A percentile compares a stretch with the other conserved stretches of the same genome.
Conservation (phyloP, 1,140 invertebrate species). For the Sycobia sp. region DNA sequence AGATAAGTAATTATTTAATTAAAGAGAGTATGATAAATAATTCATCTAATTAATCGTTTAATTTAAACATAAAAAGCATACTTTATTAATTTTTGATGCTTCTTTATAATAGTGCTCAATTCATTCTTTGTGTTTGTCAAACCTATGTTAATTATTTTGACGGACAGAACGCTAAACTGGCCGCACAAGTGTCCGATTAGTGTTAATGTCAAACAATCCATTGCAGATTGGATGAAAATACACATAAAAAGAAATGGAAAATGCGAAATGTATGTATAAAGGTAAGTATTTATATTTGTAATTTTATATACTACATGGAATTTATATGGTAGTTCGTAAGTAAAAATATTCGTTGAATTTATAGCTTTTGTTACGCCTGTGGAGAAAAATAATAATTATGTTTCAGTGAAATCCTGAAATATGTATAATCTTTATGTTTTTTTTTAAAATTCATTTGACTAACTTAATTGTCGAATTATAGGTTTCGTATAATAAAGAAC, state of each 20-base stretch:
- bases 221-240: conserved; percentile 40
- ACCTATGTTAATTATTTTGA: conserved; percentile 33
- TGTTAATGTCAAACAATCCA: conserved; percentile 41
- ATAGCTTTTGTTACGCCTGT: conserved; percentile 26
- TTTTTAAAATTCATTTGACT: no score
- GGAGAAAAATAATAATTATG: conserved; percentile 1
- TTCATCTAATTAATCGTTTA: no score
- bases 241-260: conserved; percentile 37
- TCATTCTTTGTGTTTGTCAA: not conserved
- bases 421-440: no score
- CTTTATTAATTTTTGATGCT: conserved; percentile 37
- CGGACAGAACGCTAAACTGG: conserved; percentile 37
- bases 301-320: conserved; percentile 38
- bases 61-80: no score
- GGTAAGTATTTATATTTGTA: no score
- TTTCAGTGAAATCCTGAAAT: no score
- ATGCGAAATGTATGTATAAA: conserved; percentile 36
- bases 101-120: conserved; percentile 16
- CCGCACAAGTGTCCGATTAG: conserved; percentile 37
- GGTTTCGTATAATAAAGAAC: conserved; percentile 39
- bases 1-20: no score
- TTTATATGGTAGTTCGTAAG: conserved; percentile 39
- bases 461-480: conserved; percentile 36
- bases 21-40: no score
- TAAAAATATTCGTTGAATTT: conserved; percentile 27